A percentile compares a stretch with the other conserved stretches of the same genome.
Evolutionary conservation across 2,797 vertebrate genomes (phyloP).

Genomic region (Astyanax mexicanus): DNA sequence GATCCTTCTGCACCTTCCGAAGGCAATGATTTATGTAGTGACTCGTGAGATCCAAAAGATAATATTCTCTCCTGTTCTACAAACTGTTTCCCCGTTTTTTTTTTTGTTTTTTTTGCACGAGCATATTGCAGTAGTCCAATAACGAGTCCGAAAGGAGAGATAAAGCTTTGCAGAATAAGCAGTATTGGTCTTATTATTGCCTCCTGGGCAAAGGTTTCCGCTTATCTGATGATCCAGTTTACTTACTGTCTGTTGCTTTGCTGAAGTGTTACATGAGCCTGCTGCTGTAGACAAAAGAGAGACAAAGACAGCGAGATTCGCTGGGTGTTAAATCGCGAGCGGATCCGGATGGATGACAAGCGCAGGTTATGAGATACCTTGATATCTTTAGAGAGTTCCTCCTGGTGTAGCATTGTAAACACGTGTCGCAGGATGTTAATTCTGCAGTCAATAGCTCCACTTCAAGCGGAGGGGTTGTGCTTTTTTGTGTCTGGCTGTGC

Average conservation of each 20-base stretch:
- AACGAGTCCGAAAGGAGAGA: conserved; percentile 32
- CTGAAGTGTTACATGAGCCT: neutral
- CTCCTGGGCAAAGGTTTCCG: conserved; percentile 25
- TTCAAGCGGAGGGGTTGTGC: neutral
- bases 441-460: neutral
- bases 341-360: neutral
- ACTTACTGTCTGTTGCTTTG: conserved; percentile 19
- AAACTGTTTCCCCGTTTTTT: conserved; percentile 17
- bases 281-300: neutral
- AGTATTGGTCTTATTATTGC: conserved; percentile 30
- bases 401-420: neutral
- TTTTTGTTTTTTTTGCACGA: too few species aligned
- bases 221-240: conserved; percentile 38
- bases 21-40: conserved; percentile 47
- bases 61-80: conserved; percentile 29
- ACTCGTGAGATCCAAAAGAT: conserved; percentile 37
- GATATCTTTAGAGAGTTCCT: conserved; percentile 4
- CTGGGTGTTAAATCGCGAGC: neutral
- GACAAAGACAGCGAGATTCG: neutral
- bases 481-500: neutral
- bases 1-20: conserved; percentile 12
- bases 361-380: conserved; percentile 16
- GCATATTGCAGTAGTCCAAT: conserved; percentile 33
- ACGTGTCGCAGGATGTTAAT: conserved; percentile 9
- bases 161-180: conserved; percentile 42